Conservation (phyloP, 2,797 vertebrate genomes). For the Gymnoscopelus braueri region DNA sequence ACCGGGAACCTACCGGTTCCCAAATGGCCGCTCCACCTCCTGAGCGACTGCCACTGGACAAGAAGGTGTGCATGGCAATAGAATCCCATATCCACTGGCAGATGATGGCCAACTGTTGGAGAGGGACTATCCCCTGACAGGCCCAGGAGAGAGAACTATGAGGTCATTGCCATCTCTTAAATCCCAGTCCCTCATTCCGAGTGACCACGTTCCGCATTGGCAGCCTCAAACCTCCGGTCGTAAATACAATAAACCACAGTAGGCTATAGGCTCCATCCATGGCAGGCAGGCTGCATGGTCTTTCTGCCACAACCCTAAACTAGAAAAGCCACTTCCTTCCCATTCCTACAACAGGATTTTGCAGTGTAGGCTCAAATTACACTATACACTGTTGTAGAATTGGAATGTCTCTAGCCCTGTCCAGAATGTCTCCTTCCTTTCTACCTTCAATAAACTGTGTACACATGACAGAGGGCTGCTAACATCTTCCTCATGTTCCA, state of each 20-base stretch:
- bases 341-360: conserved; percentile 15
- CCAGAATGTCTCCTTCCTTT: conserved; percentile 34
- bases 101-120: conserved; percentile 10
- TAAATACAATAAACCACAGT: conserved; percentile 29
- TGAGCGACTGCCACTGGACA: not conserved
- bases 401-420: conserved; percentile 6
- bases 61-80: conserved; percentile 30
- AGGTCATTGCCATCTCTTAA: conserved; percentile 50
- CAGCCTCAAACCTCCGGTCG: conserved; percentile 45
- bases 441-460: conserved; percentile 42
- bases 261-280: conserved; percentile 21
- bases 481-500: conserved; percentile 23
- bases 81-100: conserved; percentile 43
- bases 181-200: conserved; percentile 50
- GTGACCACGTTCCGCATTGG: conserved; percentile 45
- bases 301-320: conserved; percentile 32
- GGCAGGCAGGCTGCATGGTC: conserved; percentile 35
- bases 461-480: conserved; percentile 39
- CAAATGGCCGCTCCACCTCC: too few species aligned
- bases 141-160: conserved; percentile 18
- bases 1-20: too few species aligned
- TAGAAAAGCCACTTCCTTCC: conserved; percentile 23
- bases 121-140: conserved; percentile 2
- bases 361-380: conserved; percentile 15
- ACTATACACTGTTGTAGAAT: conserved; percentile 3